Conservation (phyloP, 1,140 invertebrate species). For the Anastrepha obliqua region DNA sequence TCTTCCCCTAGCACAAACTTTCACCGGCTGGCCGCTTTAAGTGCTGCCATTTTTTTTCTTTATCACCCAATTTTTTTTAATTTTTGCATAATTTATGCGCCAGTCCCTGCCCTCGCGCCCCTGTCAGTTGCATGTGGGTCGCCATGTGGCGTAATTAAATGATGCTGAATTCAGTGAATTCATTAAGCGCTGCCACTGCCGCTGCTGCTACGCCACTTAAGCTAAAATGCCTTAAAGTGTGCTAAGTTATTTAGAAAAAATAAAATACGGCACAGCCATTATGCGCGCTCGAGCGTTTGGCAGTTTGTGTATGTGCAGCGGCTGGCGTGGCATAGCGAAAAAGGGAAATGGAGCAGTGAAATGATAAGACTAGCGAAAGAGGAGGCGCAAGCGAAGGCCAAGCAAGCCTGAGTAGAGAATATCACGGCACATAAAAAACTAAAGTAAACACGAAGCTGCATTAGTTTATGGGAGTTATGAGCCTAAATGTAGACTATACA, state of each 20-base stretch:
- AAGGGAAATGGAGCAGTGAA: background rate
- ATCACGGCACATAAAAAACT: background rate
- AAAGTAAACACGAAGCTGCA: background rate
- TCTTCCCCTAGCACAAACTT: background rate
- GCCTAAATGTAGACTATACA: slow-evolving; percentile 11
- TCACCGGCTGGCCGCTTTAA: background rate
- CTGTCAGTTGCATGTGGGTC: background rate
- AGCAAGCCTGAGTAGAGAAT: background rate
- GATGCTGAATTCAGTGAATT: slow-evolving; percentile 47
- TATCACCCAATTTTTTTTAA: slow-evolving; percentile 2
- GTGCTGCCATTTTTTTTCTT: background rate
- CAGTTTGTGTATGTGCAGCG: background rate
- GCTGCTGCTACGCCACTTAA: slow-evolving; percentile 15
- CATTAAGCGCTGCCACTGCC: slow-evolving; percentile 4
- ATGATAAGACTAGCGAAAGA: background rate
- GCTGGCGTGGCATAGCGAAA: background rate
- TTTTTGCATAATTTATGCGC: slow-evolving; percentile 30
- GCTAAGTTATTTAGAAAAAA: slow-evolving; percentile 23
- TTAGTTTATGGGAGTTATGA: background rate
- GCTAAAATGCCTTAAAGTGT: slow-evolving; percentile 13
- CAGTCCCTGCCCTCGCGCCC: background rate
- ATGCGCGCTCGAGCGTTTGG: background rate
- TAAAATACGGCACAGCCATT: background rate
- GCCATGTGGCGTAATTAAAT: slow-evolving; percentile 44
- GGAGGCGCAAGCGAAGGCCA: background rate